Evolutionary conservation across 2,888 invertebrate species (phyloP), one percentile per base, ranked within the genome.

Genomic region (Cepaea hortensis): DNA sequence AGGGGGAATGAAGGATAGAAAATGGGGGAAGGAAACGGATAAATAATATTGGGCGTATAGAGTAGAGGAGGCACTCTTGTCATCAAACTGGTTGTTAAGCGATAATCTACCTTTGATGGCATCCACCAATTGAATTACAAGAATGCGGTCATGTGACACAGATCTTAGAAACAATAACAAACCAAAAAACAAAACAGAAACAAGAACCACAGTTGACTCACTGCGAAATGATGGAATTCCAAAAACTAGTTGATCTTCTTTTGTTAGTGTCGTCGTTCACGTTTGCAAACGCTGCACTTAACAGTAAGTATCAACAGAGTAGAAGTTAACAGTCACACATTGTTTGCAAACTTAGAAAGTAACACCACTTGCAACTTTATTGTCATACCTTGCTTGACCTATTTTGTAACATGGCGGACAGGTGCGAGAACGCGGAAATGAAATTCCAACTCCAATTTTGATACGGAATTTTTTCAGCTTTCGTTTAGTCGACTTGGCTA

Each of bases 371-470:
- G 9, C 5, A 23, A 55, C 20, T 50, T 20, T 61, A 5, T 35
- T 75, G 13, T 46, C 35, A 84, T 48, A 84, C 77, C 77, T 84
- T 9, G 3, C 20, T 6, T 84, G 84, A 84, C 84, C 84, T 84
- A 84, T 48, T 77, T 84, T 23, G 18, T 20, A 75, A 84, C 76
- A 84, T 84, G 84, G 84, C 84, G 65, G 84, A 46, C 77, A 84
- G 84, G 77, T 84, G 20, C 20, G 70, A 70, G 83, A 84, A 84
- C 84, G 84, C 84, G 84, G 84, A 84, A 84, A 84, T 84, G 77
- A 84, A 35, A 35, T 35, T 35, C 35, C 35, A 35, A 35, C 35
- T 35, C 35, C 35, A 35, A 35, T 35, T 35, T 35, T 35, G 35
- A 35, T 35, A 35, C 35, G 35, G 1, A 35, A 35, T 35, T 35